Evolutionary conservation across 1,140 invertebrate genomes (phyloP), one percentile per base, ranked within the genome.

Genomic region (Achatina immaculata): DNA sequence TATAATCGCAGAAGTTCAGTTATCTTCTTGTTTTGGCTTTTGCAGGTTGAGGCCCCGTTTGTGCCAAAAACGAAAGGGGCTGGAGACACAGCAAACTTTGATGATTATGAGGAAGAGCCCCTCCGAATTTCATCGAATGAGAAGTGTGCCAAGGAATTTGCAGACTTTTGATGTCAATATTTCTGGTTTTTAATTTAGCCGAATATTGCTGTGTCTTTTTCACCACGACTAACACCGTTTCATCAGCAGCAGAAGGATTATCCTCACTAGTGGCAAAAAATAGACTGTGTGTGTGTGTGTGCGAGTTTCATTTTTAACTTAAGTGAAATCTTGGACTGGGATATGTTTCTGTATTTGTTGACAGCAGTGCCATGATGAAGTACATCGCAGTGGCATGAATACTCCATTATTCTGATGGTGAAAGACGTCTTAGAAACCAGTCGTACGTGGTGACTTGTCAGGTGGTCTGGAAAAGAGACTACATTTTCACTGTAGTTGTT

Each of bases 1-100:
- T n/a, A n/a, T n/a, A 19, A 45, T 45, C 43, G 19, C 7, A 45
- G 43, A 45, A 19, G 7, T 19, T 9, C 19, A 45, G 7, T 45
- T 7, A 9, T 9, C 6, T 34, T 62, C 31, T 21, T 62, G 9
- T 62, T 31, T 62, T 9, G 28, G 58, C 7, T 62, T 6, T 31
- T 62, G 4, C 84, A 93, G 93, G 90, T 92, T 75, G 91, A 92
- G 85, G 92, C 93, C 58, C 92, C 92, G 76, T 90, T 93, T 83
- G 89, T 92, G 77, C 93, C 93, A 9, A 93, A 92, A 89, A 88
- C 93, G 81, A 92, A 90, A 81, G 90, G 90, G 72, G 89, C 90
- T 45, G 93, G 92, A 45, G 93, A 94, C 87, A 91, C 93, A 36
- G 91, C 91, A 80, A 92, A 94, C 86, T 94, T 94, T 90, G 93